Conservation (phyloP, 1,140 invertebrate genomes). For the Heliconius congener region DNA sequence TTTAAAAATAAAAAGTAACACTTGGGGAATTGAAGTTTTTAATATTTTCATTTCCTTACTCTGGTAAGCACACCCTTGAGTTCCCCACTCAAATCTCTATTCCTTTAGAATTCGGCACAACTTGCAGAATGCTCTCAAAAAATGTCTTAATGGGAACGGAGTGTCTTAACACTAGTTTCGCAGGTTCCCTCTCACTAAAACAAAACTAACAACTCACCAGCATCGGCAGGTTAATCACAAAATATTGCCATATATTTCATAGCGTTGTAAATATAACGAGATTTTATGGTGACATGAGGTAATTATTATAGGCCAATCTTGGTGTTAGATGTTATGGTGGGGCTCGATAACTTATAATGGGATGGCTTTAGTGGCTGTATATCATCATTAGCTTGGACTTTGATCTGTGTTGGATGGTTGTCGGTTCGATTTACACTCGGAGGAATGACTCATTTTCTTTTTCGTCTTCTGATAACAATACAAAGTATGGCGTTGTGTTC, state of each 20-base stretch:
- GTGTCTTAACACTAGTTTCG: too few relatives aligned
- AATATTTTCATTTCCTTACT: too few relatives aligned
- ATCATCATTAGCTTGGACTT: not conserved
- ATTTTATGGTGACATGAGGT: conserved; percentile 2
- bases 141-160: too few relatives aligned
- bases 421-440: not conserved
- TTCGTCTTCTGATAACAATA: not conserved
- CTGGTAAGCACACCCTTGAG: too few relatives aligned
- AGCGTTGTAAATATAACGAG: conserved; percentile 4
- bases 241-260: conserved; percentile 7
- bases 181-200: too few relatives aligned
- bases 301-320: conserved; percentile 11
- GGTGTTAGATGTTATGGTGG: not conserved
- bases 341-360: conserved; percentile 9
- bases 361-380: not conserved
- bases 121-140: too few relatives aligned
- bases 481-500: too few relatives aligned
- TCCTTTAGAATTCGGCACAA: too few relatives aligned
- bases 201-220: not conserved
- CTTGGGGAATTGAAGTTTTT: too few relatives aligned
- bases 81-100: too few relatives aligned
- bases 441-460: not conserved
- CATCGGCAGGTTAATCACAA: conserved; percentile 5
- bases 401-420: not conserved
- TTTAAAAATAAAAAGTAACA: too few relatives aligned